Conservation (phyloP, 1,140 invertebrate species). For the Drosophila kikkawai region DNA sequence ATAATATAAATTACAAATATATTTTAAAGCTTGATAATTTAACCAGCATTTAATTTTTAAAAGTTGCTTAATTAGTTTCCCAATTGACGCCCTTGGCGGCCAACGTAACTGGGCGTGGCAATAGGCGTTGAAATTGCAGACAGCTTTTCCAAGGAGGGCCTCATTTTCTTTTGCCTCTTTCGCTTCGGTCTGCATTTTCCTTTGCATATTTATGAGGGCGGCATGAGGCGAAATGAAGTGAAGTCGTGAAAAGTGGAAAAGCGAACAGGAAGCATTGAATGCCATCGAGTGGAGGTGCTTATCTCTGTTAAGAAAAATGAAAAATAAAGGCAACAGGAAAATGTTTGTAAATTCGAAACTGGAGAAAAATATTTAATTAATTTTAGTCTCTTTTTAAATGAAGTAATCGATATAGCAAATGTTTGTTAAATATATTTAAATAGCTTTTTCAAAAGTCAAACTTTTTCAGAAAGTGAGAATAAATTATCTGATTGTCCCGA, state of each 20-base stretch:
- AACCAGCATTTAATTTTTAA: neutral
- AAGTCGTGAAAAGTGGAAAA: constrained; percentile 8
- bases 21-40: neutral
- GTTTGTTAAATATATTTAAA: neutral
- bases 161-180: constrained; percentile 39
- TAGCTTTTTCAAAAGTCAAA: neutral
- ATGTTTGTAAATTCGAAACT: neutral
- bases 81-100: constrained; percentile 36
- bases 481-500: neutral
- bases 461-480: neutral
- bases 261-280: constrained; percentile 34
- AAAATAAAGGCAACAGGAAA: neutral
- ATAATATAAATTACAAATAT: too few species aligned
- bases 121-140: constrained; percentile 18
- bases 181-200: constrained; percentile 68
- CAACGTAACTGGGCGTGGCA: constrained; percentile 58
- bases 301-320: constrained; percentile 13
- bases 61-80: constrained; percentile 8
- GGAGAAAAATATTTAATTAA: neutral
- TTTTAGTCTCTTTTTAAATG: neutral
- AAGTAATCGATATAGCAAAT: too few species aligned
- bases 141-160: constrained; percentile 26
- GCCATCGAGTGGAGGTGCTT: constrained; percentile 34
- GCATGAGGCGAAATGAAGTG: neutral
- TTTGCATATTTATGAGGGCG: constrained; percentile 78